phyloP scores from a whole-genome alignment of 2,113 vertebrate species.

The Empidonax alnorum region DNA sequence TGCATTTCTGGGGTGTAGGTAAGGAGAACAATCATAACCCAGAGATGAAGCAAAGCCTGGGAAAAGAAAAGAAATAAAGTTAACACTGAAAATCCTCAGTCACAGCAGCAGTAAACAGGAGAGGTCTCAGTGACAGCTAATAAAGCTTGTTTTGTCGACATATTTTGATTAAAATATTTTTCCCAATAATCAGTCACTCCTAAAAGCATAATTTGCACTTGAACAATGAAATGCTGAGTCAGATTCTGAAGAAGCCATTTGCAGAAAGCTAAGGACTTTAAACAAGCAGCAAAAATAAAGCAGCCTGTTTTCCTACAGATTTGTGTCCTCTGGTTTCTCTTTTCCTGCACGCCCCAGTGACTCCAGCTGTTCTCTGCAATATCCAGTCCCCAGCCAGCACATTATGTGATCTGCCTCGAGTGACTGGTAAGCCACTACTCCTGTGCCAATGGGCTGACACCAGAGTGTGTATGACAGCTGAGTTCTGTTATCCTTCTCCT shows the following conservation, averaged over 20 bases:
- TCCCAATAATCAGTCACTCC: neutral
- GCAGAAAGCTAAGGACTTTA: neutral
- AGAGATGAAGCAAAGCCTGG: conserved; percentile 92
- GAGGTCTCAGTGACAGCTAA: neutral
- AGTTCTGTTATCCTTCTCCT: neutral
- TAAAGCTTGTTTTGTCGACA: neutral
- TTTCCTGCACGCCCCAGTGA: neutral
- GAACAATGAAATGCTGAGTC: neutral
- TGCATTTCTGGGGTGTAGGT: conserved; percentile 98
- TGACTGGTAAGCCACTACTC: neutral
- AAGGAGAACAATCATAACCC: conserved; percentile 98
- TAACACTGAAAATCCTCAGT: neutral
- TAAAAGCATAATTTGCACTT: neutral
- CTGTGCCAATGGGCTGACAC: neutral
- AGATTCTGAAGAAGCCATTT: neutral
- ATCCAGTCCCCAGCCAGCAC: neutral
- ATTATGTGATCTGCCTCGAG: neutral
- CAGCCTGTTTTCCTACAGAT: neutral
- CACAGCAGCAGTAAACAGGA: neutral
- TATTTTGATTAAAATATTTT: neutral
- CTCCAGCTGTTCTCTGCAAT: neutral
- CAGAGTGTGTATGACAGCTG: neutral
- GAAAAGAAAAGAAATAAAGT: conserved; percentile 5
- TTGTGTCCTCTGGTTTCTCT: neutral
- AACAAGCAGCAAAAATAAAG: neutral